Percentiles rank a stretch among this genome's conserved stretches.
Evolutionary conservation across 2,113 vertebrate species (phyloP).

Genomic region (Leucoraja erinaceus): DNA sequence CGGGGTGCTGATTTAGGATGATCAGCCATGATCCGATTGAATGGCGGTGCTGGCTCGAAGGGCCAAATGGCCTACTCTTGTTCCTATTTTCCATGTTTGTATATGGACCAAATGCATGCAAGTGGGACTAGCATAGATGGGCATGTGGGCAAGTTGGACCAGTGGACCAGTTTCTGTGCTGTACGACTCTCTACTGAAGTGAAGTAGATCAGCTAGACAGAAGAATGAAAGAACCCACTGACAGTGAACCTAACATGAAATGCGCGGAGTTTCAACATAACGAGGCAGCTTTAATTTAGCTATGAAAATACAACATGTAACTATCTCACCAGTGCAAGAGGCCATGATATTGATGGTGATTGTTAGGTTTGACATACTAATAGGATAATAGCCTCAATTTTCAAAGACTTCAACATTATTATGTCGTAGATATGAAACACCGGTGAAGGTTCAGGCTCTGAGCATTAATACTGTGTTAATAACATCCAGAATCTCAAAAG

Average conservation of each 20-base stretch:
- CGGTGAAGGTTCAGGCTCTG: neutral
- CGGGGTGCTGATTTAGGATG: no score
- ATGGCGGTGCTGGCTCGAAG: no score
- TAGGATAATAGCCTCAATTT: constrained; percentile 1
- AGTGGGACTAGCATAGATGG: no score
- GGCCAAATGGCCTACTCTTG: no score
- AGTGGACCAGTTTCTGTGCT: no score
- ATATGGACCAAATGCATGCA: no score
- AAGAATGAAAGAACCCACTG: neutral
- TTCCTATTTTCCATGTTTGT: no score
- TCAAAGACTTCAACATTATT: neutral
- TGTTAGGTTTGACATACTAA: constrained; percentile 24
- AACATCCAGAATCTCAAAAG: neutral
- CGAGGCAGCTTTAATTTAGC: neutral
- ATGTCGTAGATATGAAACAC: neutral
- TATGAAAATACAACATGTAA: neutral
- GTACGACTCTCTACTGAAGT: no score
- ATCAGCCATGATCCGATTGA: no score
- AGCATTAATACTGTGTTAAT: neutral
- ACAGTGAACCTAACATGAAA: neutral
- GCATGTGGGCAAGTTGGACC: no score
- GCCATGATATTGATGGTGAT: neutral
- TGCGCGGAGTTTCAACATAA: neutral
- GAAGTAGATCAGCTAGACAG: neutral
- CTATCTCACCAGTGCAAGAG: neutral